A percentile compares a stretch with the other conserved stretches of the same genome.
Evolutionary conservation across 2,888 invertebrate species (phyloP).

Genomic region (Choristoneura rosaceana): DNA sequence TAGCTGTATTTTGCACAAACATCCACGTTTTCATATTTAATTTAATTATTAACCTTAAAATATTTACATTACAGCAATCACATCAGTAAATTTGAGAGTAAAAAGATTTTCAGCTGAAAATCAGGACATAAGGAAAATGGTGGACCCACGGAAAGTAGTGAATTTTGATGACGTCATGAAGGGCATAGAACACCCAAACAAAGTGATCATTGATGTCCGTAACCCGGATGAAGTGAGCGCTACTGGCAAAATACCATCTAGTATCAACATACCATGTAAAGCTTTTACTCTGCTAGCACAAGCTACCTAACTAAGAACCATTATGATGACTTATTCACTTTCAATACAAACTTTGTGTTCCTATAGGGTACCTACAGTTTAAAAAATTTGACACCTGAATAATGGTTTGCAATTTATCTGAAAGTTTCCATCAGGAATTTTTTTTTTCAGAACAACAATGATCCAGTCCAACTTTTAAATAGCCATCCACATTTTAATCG

Average conservation of each 20-base stretch:
- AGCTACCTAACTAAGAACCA: too few species aligned
- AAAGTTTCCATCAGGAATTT: too few species aligned
- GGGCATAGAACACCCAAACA: slow-evolving; percentile 70
- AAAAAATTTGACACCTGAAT: too few species aligned
- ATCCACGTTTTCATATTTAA: too few species aligned
- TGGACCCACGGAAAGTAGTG: slow-evolving; percentile 68
- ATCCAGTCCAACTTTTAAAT: too few species aligned
- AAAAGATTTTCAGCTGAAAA: slow-evolving; percentile 45
- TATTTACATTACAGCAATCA: slow-evolving; percentile 16
- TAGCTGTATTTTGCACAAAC: too few species aligned
- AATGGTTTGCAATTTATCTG: too few species aligned
- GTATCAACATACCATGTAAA: slow-evolving; percentile 91
- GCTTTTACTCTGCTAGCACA: neutral
- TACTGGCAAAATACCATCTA: slow-evolving; percentile 90
- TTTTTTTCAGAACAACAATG: too few species aligned
- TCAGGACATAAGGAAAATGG: slow-evolving; percentile 58
- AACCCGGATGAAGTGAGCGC: slow-evolving; percentile 89
- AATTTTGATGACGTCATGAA: slow-evolving; percentile 76
- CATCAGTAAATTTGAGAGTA: neutral
- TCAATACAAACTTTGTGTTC: too few species aligned
- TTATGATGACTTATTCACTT: too few species aligned
- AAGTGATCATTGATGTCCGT: slow-evolving; percentile 91
- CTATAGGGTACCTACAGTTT: too few species aligned
- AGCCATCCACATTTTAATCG: too few species aligned
- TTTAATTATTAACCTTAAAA: neutral